These are phyloP conservation scores for Spodoptera exigua DNA, from an alignment of 2,888 invertebrate species.

Conservation along the genomic window DNA sequence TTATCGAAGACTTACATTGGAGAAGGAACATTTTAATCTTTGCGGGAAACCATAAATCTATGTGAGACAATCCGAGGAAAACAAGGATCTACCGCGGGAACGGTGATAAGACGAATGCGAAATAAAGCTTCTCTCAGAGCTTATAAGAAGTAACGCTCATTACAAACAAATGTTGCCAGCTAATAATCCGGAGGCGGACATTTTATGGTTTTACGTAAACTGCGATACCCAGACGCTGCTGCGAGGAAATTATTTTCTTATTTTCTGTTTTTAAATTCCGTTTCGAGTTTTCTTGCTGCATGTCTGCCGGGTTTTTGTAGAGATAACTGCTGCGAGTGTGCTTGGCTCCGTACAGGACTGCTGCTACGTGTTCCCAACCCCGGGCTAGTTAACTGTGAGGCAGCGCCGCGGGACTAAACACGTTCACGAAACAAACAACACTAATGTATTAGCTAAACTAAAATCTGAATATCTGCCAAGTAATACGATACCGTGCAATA, in stretches of 20 bases:
- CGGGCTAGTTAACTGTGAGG: conserved; percentile 1
- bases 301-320: conserved; percentile 41
- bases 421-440: background rate
- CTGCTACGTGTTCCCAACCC: conserved; percentile 7
- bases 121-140: conserved; percentile 60
- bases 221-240: conserved; percentile 42
- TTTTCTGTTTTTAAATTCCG: conserved; percentile 47
- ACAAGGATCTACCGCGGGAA: conserved; percentile 49
- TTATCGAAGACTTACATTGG: conserved; percentile 50
- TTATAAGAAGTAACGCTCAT: conserved; percentile 60
- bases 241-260: conserved; percentile 47
- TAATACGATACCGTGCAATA: conserved; percentile 4
- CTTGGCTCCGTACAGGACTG: conserved; percentile 3
- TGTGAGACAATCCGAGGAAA: conserved; percentile 62
- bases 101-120: conserved; percentile 68
- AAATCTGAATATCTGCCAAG: background rate
- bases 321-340: conserved; percentile 28
- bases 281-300: conserved; percentile 42
- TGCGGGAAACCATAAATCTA: conserved; percentile 63
- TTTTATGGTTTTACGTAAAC: conserved; percentile 47
- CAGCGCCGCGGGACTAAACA: background rate
- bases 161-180: conserved; percentile 54
- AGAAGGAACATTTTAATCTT: conserved; percentile 57
- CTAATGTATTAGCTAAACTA: background rate
- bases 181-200: conserved; percentile 45